Evolutionary conservation across 2,113 vertebrate species (phyloP), one percentile per base, ranked within the genome.

Genomic region (Triplophysa rosa): DNA sequence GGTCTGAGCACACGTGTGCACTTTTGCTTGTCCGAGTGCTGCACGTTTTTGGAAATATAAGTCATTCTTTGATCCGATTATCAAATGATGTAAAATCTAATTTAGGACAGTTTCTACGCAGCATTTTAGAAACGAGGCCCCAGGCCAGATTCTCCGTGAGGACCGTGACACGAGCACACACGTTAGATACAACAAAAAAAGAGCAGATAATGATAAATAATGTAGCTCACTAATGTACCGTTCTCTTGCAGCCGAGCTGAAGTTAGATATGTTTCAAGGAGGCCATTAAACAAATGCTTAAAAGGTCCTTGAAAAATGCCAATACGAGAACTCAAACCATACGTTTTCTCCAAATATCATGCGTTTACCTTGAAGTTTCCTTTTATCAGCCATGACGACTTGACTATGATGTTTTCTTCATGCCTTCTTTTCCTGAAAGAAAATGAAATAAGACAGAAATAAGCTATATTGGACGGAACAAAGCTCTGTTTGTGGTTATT

Each of bases 311-410:
- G 54, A 49, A 67, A 23, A 66, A 12, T 19, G 8, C 8, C 7
- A 58, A 58, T 21, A 21, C 21, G n/a, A 21, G 19, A 54, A 58
- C 19, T 21, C 19, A 21, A n/a, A 21, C 54, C 2, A 21, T 21
- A 10, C 0, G n/a, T 17, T 33, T 56, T n/a, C n/a, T 17, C 2
- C 59, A 19, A 10, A 4, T 61, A 23, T 45, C 75, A 82, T 10
- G 0, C 8, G 19, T 19, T 58, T 58, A 97, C 95, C 95, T 94
- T 97, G 95, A 88, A 97, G 93, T 94, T 97, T 97, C 91, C 95
- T 94, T 93, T 97, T 97, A 92, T 97, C 95, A 90, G 95, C 95
- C 95, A 97, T 97, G 92, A 90, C 95, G 94, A 89, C 90, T 92
- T 87, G 87, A 94, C 93, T 95, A 95, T 85, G 90, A 90, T 92